Percentiles rank a stretch among this genome's conserved stretches.
phyloP scores from a whole-genome alignment of 2,797 vertebrate genomes.

The Halcyon smyrnensis region DNA sequence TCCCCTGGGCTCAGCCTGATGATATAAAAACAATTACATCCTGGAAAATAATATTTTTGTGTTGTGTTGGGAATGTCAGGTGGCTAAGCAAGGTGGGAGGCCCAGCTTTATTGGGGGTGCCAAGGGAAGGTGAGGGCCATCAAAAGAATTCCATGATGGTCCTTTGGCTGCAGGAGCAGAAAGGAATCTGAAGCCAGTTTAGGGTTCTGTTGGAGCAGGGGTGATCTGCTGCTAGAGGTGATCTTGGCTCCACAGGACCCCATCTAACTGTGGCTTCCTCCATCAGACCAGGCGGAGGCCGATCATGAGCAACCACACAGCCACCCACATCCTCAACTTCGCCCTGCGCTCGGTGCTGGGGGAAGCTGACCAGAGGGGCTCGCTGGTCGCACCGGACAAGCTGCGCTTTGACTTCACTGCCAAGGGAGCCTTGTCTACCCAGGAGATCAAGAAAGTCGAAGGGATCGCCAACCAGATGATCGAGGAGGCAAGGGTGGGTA shows the following conservation, averaged over 20 bases:
- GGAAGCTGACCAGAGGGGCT: conserved; percentile 95
- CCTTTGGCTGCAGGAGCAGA: not conserved
- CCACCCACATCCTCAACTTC: conserved; percentile 96
- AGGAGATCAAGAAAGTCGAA: conserved; percentile 89
- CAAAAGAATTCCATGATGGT: not conserved
- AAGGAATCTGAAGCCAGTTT: not conserved
- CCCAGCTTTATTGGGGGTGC: not conserved
- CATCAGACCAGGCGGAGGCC: conserved; percentile 88
- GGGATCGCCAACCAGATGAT: conserved; percentile 89
- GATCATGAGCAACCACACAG: conserved; percentile 97
- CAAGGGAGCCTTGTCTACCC: conserved; percentile 91
- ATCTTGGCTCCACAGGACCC: accelerated
- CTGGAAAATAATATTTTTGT: not conserved
- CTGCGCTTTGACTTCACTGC: conserved; percentile 97
- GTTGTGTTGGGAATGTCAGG: not conserved
- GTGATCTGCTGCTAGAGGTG: not conserved
- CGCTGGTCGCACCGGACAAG: conserved; percentile 92
- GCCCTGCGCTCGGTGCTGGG: conserved; percentile 91
- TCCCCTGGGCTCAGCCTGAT: not conserved
- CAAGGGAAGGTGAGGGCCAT: not conserved
- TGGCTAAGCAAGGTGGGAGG: not conserved
- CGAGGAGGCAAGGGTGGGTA: conserved; percentile 88
- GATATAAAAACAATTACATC: not conserved
- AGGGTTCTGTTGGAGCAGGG: not conserved
- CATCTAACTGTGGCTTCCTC: not conserved